Evolutionary conservation across 2,113 vertebrate species (phyloP).

Genomic region (Melospiza georgiana): DNA sequence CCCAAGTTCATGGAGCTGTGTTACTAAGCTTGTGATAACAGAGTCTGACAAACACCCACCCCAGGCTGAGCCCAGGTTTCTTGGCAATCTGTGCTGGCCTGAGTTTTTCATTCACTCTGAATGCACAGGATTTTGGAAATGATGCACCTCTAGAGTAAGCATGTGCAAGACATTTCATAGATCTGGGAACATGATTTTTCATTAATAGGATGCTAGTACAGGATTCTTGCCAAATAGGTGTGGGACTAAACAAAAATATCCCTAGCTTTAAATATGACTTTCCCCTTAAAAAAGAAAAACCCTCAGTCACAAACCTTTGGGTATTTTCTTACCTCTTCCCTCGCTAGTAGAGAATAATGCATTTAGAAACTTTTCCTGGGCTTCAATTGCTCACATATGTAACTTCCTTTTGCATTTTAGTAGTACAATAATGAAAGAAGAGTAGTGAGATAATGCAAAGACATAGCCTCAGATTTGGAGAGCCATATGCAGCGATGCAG

Average conservation of each 20-base stretch:
- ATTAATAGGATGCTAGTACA: neutral
- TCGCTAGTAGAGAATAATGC: neutral
- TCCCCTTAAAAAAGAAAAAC: neutral
- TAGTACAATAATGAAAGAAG: neutral
- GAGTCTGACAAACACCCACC: neutral
- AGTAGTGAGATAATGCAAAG: neutral
- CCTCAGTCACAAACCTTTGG: neutral
- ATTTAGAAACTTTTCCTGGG: neutral
- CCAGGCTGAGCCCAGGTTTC: neutral
- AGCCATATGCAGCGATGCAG: neutral
- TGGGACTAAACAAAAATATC: neutral
- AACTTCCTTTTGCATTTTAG: neutral
- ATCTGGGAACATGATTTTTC: neutral
- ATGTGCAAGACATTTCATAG: neutral
- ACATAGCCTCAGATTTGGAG: neutral
- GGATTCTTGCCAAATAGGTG: neutral
- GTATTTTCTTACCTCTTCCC: neutral
- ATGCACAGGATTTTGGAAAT: neutral
- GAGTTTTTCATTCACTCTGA: neutral
- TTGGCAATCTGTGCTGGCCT: neutral
- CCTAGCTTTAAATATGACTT: neutral
- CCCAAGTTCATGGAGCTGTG: neutral
- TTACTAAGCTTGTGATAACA: neutral
- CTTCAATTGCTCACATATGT: neutral
- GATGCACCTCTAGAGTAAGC: neutral